Evolutionary conservation across 2,888 invertebrate species (phyloP), one percentile per base, ranked within the genome.

Genomic region (Celastrina argiolus): DNA sequence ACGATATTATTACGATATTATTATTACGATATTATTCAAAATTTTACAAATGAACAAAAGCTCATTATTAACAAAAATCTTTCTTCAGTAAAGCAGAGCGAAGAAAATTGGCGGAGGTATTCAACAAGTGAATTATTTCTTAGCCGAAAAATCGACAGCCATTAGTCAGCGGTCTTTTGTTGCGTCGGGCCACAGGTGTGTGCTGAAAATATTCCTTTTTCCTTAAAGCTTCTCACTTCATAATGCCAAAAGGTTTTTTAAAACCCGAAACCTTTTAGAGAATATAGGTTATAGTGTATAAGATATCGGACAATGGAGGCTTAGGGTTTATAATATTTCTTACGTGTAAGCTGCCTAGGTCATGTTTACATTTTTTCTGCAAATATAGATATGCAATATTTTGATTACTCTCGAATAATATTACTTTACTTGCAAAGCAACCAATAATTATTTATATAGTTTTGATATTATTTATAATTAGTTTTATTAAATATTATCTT

Each of bases 91-190:
- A 69, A 63, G 64, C 56, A 65, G 64, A 56, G 63, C 63, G 78
- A 78, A 74, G 77, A 76, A 75, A 76, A 73, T 74, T 76, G 75
- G 75, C 77, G 79, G 77, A 63, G 67, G 76, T 81, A 84, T 82
- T 87, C 87, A 87, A 87, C 87, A 87, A 86, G 87, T 87, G 86
- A 84, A 84, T 84, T 85, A 85, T 86, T 85, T 84, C 82, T 84
- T 84, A 81, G 82, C 75, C 81, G 80, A 85, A 86, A 85, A 84
- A 84, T 86, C 81, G 82, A 79, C 79, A 81, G 78, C 80, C 82
- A 78, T 84, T 83, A 85, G 82, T 84, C 83, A 82, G 82, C 81
- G 79, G 78, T 84, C 79, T 74, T 83, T 87, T 86, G 84, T 85
- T 82, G 80, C 76, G 76, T 72, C 71, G 75, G 79, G 80, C 82